A percentile compares a stretch with the other conserved stretches of the same genome.
phyloP scores from a whole-genome alignment of 2,797 vertebrate species.

The Lateolabrax maculatus region DNA sequence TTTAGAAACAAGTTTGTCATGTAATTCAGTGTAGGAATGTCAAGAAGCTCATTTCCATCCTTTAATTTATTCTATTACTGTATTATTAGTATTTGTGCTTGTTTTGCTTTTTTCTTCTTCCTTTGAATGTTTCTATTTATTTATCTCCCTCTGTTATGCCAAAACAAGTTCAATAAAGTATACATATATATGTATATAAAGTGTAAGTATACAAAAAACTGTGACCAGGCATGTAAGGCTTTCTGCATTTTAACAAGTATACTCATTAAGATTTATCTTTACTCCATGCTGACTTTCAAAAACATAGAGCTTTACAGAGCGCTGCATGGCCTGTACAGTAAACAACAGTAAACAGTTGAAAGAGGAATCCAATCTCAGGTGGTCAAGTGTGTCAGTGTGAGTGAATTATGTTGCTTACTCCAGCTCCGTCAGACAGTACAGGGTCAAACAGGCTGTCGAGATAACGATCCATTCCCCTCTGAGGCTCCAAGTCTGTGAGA shows the following conservation, averaged over 20 bases:
- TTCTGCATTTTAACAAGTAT: neutral
- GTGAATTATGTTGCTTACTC: slow-evolving; percentile 84
- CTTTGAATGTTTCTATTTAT: neutral
- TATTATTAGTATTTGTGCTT: neutral
- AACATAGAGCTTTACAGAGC: neutral
- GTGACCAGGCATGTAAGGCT: neutral
- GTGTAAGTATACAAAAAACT: neutral
- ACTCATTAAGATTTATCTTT: neutral
- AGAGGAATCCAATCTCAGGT: slow-evolving; percentile 18
- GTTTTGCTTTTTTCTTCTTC: neutral
- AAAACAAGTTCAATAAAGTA: neutral
- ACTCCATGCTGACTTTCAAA: neutral
- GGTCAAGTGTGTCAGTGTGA: slow-evolving; percentile 45
- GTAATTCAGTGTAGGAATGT: neutral
- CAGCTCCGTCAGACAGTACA: slow-evolving; percentile 90
- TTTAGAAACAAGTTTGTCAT: neutral
- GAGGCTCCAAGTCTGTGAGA: slow-evolving; percentile 80
- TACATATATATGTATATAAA: too few relatives aligned
- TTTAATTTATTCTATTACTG: neutral
- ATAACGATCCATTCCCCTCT: slow-evolving; percentile 93
- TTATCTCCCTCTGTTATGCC: neutral
- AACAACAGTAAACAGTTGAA: slow-evolving; percentile 14
- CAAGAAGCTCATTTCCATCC: neutral
- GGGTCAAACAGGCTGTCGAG: slow-evolving; percentile 97
- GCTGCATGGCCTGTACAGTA: neutral